Percentiles rank a stretch among this genome's conserved stretches.
Conservation (phyloP, 2,888 invertebrate genomes). For the Lamproptera curius region DNA sequence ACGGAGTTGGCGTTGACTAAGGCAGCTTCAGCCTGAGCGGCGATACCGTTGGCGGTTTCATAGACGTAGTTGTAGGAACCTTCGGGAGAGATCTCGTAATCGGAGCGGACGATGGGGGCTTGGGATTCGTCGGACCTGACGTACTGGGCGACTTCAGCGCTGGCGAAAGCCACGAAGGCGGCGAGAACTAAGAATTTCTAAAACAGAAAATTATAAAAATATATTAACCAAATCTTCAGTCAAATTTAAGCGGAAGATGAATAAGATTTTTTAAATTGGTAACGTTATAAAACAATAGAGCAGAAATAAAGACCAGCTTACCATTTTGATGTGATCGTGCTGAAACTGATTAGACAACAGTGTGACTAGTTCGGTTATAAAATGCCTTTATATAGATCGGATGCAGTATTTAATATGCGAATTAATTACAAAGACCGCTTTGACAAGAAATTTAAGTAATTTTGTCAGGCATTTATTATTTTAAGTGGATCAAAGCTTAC, state of each 20-base stretch:
- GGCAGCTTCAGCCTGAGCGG: constrained; percentile 57
- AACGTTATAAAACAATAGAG: too few species aligned
- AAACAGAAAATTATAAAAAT: too few species aligned
- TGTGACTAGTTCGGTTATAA: constrained; percentile 33
- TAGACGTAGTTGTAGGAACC: constrained; percentile 68
- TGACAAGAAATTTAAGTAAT: too few species aligned
- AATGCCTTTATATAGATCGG: constrained; percentile 48
- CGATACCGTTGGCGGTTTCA: constrained; percentile 80
- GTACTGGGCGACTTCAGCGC: constrained; percentile 39
- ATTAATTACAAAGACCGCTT: constrained; percentile 32
- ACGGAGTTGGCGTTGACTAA: constrained; percentile 46
- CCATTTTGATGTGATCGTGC: constrained; percentile 46
- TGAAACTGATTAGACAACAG: constrained; percentile 38
- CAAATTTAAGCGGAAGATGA: too few species aligned
- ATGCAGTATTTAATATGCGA: constrained; percentile 37
- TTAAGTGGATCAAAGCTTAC: too few species aligned
- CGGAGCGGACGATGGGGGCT: constrained; percentile 58
- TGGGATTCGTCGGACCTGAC: constrained; percentile 19
- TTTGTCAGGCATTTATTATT: too few species aligned
- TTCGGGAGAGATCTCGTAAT: constrained; percentile 61
- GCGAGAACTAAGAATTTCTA: constrained; percentile 54
- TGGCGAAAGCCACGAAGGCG: constrained; percentile 43
- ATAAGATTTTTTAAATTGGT: too few species aligned
- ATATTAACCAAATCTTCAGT: too few species aligned
- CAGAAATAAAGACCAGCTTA: constrained; percentile 36